Base-by-base conservation (phyloP, 2,113 vertebrate species). In the Archocentrus centrarchus region DNA sequence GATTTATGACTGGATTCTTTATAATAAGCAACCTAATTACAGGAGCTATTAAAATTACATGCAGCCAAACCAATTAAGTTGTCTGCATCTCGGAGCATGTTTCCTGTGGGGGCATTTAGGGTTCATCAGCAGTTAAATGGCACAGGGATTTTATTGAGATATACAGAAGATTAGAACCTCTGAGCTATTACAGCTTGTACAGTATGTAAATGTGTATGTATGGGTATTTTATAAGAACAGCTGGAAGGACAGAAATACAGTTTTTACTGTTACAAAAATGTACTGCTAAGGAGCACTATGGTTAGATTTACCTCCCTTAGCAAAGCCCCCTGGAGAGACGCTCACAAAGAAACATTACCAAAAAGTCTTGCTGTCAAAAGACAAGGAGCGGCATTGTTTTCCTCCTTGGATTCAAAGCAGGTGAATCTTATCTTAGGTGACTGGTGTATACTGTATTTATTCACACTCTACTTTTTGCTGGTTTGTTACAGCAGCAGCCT, bases 1-100 rank as follows among this genome's bases (percentile, higher is more conserved):
- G 93, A 95, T 95, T 94, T 90, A 94, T 94, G 90, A 88, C 86
- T 85, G 35, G 68, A 93, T 83, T 88, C 81, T 78, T 95, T 90
- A 91, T 93, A 92, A 94, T 93, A 93, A 93, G 90, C 86, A 88
- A 92, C 86, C 88, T 94, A 90, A 95, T 93, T 93, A 93, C 81
- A 88, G 88, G 80, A 77, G 87, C 90, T 91, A 94, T 94, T 95
- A 93, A 94, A 94, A 93, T 90, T 91, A 93, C 92, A 94, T 85
- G 83, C 87, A 92, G 90, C 88, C 91, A 91, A 91, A 89, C 84
- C 89, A 91, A 94, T 95, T 93, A 94, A 89, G 91, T 88, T 80
- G 94, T 92, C 93, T 93, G 88, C 90, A 87, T 90, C 81, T 85
- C 13, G 20, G 83, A 83, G 88, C 53, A 77, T 59, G 86, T 90